Percentiles rank a stretch among this genome's conserved stretches.
phyloP scores from a whole-genome alignment of 2,888 invertebrate species.

The Eretmocerus hayati region DNA sequence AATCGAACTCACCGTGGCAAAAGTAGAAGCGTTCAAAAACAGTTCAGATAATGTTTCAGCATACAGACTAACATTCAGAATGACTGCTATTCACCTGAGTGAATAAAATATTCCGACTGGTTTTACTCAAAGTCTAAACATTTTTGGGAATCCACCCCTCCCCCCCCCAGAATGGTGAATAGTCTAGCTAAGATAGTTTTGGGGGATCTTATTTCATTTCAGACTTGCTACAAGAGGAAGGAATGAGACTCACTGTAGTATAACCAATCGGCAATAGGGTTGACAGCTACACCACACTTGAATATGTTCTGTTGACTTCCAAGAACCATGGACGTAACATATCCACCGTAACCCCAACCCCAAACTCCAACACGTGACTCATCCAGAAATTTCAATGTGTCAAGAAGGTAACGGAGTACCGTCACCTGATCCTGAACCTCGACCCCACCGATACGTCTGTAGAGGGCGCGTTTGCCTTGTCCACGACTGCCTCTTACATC shows the following conservation, averaged over 20 bases:
- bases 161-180: no score
- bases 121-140: background rate
- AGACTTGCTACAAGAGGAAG: no score
- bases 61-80: no score
- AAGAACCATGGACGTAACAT: constrained; percentile 85
- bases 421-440: constrained; percentile 90
- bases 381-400: constrained; percentile 77
- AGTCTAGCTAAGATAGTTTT: no score
- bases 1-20: no score
- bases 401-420: constrained; percentile 75
- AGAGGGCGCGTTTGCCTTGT: constrained; percentile 74
- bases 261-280: constrained; percentile 92
- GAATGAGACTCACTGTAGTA: constrained; percentile 77
- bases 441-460: constrained; percentile 76
- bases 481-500: constrained; percentile 82
- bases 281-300: constrained; percentile 89
- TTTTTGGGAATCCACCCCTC: no score
- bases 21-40: no score
- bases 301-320: constrained; percentile 77
- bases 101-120: background rate
- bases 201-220: no score
- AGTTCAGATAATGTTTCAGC: no score
- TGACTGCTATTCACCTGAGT: no score
- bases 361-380: constrained; percentile 83
- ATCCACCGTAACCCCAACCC: constrained; percentile 97